Conservation (phyloP, 2,888 invertebrate genomes). For the Dusona sp. region DNA sequence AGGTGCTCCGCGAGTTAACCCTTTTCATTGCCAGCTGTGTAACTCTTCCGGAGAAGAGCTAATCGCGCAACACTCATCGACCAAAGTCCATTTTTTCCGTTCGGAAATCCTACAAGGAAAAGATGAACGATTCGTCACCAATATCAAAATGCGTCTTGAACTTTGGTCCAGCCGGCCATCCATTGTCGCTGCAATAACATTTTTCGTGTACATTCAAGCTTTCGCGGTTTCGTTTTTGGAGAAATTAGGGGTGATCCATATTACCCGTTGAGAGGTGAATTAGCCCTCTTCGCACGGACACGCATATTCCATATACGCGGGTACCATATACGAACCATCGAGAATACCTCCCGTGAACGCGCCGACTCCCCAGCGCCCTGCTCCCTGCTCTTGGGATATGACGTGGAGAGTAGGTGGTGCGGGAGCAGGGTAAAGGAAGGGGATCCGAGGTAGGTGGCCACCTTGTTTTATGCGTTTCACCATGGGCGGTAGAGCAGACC, state of each 20-base stretch:
- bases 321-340: neutral
- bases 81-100: neutral
- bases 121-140: no score
- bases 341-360: conserved; percentile 19
- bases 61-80: neutral
- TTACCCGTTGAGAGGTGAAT: neutral
- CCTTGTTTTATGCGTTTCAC: conserved; percentile 73
- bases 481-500: conserved; percentile 60
- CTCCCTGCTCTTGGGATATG: conserved; percentile 25
- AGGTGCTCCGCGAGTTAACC: no score
- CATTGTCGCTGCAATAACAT: no score
- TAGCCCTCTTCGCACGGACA: neutral
- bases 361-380: conserved; percentile 43
- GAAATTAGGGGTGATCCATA: neutral
- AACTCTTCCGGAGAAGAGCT: neutral
- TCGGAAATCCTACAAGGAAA: no score
- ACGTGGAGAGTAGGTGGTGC: conserved; percentile 23
- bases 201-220: neutral
- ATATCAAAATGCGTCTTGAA: no score
- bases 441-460: conserved; percentile 59
- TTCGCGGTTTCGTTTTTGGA: neutral
- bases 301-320: neutral
- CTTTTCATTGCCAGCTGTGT: no score
- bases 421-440: neutral
- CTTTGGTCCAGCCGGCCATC: no score